A percentile compares a stretch with the other conserved stretches of the same genome.
phyloP scores from a whole-genome alignment of 2,113 vertebrate genomes.

The Dicrurus megarhynchus region DNA sequence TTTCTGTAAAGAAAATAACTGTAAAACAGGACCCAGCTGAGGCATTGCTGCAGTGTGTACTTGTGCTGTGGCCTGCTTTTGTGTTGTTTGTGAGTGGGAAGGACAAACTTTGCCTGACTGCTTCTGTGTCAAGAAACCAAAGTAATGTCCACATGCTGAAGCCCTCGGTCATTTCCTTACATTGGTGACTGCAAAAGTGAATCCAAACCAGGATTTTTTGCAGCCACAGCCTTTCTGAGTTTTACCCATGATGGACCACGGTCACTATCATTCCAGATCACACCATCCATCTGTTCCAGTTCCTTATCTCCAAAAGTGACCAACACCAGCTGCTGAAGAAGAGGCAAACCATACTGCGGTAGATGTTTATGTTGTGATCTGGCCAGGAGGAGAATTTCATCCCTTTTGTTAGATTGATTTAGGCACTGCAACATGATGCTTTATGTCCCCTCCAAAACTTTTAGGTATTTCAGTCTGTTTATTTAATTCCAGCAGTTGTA shows the following conservation, averaged over 20 bases:
- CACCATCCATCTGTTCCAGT: background rate
- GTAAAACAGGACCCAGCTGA: background rate
- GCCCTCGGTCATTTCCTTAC: background rate
- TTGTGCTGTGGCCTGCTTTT: background rate
- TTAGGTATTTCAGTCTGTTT: slow-evolving; percentile 42
- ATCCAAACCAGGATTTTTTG: background rate
- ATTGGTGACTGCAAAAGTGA: background rate
- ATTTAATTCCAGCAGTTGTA: slow-evolving; percentile 43
- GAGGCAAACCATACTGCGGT: background rate
- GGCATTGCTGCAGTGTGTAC: background rate
- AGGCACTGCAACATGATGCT: background rate
- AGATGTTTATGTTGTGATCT: slow-evolving; percentile 15
- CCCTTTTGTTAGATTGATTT: slow-evolving; percentile 17
- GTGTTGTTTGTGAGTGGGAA: background rate
- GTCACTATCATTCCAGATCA: background rate
- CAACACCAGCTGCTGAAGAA: slow-evolving; percentile 13
- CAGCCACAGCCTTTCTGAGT: background rate
- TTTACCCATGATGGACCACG: background rate
- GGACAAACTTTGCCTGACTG: background rate
- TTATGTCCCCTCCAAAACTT: slow-evolving; percentile 1
- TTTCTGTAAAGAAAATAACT: background rate
- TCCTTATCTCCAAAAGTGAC: slow-evolving; percentile 38
- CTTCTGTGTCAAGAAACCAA: background rate
- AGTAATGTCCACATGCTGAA: background rate
- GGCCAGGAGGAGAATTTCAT: background rate